These are phyloP conservation scores for Leucania comma DNA, from an alignment of 2,888 invertebrate genomes.

Conservation along the genomic window DNA sequence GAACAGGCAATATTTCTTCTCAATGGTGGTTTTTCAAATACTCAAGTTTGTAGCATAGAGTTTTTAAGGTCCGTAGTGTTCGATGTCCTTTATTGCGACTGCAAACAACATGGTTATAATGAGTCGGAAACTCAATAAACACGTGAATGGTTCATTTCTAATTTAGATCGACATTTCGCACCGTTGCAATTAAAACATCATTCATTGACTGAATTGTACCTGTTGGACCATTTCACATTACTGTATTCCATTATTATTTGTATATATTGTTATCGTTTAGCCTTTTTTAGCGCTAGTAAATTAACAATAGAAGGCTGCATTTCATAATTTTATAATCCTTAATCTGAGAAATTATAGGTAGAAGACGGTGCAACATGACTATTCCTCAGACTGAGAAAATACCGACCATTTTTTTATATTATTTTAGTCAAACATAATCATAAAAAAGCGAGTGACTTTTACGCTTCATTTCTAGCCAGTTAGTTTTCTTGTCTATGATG, in stretches of 20 bases:
- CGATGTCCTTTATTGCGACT: neutral
- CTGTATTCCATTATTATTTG: neutral
- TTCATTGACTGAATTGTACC: conserved; percentile 35
- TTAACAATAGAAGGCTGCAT: neutral
- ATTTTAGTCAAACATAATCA: no score
- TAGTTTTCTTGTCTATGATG: no score
- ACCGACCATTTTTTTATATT: no score
- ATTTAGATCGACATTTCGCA: conserved; percentile 54
- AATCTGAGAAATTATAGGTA: no score
- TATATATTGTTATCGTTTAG: no score
- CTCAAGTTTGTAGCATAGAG: neutral
- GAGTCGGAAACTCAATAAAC: conserved; percentile 49
- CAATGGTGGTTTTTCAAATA: neutral
- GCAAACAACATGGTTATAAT: conserved; percentile 42
- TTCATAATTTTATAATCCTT: neutral
- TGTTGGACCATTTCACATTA: conserved; percentile 19
- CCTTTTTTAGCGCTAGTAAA: no score
- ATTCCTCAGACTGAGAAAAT: no score
- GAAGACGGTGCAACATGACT: no score
- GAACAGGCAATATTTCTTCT: no score
- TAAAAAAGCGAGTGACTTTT: no score
- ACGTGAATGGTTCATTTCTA: conserved; percentile 63
- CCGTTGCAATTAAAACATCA: conserved; percentile 51
- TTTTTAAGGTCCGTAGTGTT: neutral
- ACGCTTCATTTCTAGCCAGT: no score